Base-by-base conservation (phyloP, 64 coral and sea anemone genomes). In the Actinia equina region DNA sequence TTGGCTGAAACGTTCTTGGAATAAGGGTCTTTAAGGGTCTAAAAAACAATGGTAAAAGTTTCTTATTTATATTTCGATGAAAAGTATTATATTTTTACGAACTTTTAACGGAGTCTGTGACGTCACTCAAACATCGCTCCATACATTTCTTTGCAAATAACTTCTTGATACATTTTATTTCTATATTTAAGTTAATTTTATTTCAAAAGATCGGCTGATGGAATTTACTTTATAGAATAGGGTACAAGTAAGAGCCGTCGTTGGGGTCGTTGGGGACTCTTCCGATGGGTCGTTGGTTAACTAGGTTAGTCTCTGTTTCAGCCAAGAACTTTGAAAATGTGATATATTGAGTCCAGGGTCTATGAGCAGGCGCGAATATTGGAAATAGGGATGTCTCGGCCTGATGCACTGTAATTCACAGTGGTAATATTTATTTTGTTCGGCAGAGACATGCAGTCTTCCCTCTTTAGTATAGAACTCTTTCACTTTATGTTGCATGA, bases 211-310 rank as follows among this genome's bases (percentile, higher is more conserved):
- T 49, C 46, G 46, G 46, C 46, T 49, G 46, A 49, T 8, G 46
- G 46, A 49, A 37, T 37, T 37, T 37, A 37, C 30, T 37, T 37
- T 37, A 37, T 37, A 37, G 30, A 37, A 37, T 37, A 37, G 90
- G 85, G 44, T 77, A 87, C 6, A 92, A 52, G 77, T 92, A 87
- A 16, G 70, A 37, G 16, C 90, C 85, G 56, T 87, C 43, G 26
- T 92, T 62, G 15, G 86, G 91, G 42, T 92, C 91, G 52, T 88
- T 87, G 19, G 91, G 85, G 0, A 92, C 70, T 41, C 77, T 83
- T 30, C 91, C 91, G 53, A 88, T 92, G 9, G 91, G 91, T 60
- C 91, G 12, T 84, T 92, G 78, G 60, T 92, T 92, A 4, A 92
- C 74, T 54, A 54, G 2, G 12, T 16, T 62, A 62, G 17, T 62